Conservation (phyloP, 2,113 vertebrate genomes). For the Pluvialis apricaria region DNA sequence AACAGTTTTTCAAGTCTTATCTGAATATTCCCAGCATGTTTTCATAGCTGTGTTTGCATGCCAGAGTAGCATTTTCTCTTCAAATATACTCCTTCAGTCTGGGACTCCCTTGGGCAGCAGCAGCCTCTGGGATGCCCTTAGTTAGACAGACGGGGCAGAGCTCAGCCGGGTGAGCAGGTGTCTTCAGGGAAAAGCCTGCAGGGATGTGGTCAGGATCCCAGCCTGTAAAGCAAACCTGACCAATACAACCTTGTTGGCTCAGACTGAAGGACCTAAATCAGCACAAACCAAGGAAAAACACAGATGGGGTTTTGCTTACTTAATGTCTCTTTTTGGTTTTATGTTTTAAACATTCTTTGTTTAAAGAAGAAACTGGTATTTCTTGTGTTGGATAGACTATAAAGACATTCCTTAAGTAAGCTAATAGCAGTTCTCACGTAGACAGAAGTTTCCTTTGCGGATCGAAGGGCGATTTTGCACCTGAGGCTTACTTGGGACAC, state of each 20-base stretch:
- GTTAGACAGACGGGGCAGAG: not conserved
- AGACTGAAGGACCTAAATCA: not conserved
- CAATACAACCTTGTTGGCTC: not conserved
- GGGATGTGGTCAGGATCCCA: not conserved
- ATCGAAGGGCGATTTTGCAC: not conserved
- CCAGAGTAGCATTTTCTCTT: not conserved
- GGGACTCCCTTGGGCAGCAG: not conserved
- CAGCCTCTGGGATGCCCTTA: not conserved
- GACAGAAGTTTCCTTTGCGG: not conserved
- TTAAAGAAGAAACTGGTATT: not conserved
- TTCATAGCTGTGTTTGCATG: not conserved
- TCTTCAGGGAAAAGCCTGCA: not conserved
- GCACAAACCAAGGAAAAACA: not conserved
- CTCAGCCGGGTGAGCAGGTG: not conserved
- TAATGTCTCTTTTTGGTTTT: not conserved
- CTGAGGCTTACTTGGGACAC: not conserved
- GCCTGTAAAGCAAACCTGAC: not conserved
- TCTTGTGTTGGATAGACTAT: not conserved
- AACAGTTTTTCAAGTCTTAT: not conserved
- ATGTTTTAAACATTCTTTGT: not conserved
- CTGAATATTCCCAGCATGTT: not conserved
- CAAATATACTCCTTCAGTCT: not conserved
- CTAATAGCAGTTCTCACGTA: not conserved
- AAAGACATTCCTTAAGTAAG: not conserved
- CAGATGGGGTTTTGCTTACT: not conserved